Base-by-base conservation (phyloP, 1,140 invertebrate genomes). In the Rhopalosiphum padi region DNA sequence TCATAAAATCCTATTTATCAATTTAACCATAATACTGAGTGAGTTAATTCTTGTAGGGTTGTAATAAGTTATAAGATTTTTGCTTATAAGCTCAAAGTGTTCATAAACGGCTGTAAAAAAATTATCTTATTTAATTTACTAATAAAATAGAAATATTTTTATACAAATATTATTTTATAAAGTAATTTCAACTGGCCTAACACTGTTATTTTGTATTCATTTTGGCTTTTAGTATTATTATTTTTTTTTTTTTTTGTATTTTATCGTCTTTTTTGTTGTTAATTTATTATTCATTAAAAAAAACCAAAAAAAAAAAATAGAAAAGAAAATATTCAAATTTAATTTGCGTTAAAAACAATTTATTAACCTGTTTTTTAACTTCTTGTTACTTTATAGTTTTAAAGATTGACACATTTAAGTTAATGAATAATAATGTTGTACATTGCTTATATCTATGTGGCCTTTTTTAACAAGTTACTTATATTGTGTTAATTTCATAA, bases 41-140 rank as follows among this genome's bases (percentile, higher is more conserved):
- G 91, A 93, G 91, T 82, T 91, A 91, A 82, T 91, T 91, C 30
- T 86, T 83, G 15, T 93, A 55, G 48, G 91, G 91, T 93, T 93
- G 91, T 93, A 85, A 86, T 93, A 93, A 93, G 41, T 35, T 91
- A 18, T 77, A 91, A 91, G 60, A 37, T 46, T 91, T 55, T 82
- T 77, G 68, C 68, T 93, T 51, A 77, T 92, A 92, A 92, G 90
- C 90, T 92, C 90, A 91, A 91, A 77, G 35, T 91, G 90, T 82
- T 91, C 90, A 48, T 48, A 82, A 82, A 51, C 48, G 68, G 41
- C 43, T 91, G 90, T 91, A 91, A 91, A 91, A 83, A 55, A 55
- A 41, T 55, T 91, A 68, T 37, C 60, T 82, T 83, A 82, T 82
- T 51, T 83, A 83, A 21, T 83, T 82, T 91, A 91, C 22, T 82